phyloP scores from a whole-genome alignment of 2,888 invertebrate genomes.

The Pollenia amentaria region DNA sequence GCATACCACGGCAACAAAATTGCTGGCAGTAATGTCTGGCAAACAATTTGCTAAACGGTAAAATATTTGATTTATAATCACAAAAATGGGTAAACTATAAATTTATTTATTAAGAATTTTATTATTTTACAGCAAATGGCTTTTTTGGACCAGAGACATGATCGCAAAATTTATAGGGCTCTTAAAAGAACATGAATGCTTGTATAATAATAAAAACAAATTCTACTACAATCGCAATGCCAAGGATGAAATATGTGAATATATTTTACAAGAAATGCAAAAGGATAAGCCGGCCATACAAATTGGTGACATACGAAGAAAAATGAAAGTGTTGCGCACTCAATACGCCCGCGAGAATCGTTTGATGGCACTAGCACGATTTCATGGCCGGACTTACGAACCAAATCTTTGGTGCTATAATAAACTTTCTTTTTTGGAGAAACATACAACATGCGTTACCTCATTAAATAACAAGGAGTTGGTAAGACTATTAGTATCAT shows the following conservation, averaged over 20 bases:
- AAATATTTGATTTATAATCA: neutral
- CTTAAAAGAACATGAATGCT: constrained; percentile 32
- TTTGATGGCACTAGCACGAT: constrained; percentile 9
- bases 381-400: constrained; percentile 22
- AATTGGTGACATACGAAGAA: constrained; percentile 25
- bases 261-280: constrained; percentile 26
- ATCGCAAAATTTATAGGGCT: constrained; percentile 36
- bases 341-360: constrained; percentile 42
- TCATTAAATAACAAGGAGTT: neutral
- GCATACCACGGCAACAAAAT: constrained; percentile 1
- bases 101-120: too few species aligned
- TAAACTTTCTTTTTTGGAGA: constrained; percentile 30
- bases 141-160: constrained; percentile 33
- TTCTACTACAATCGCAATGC: constrained; percentile 25
- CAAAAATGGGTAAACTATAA: too few species aligned
- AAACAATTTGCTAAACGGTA: constrained; percentile 37
- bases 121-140: constrained; percentile 19
- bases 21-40: constrained; percentile 11
- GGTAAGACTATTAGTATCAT: too few species aligned
- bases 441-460: constrained; percentile 27
- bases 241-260: constrained; percentile 24
- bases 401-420: constrained; percentile 43
- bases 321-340: constrained; percentile 29
- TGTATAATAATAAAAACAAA: constrained; percentile 38
- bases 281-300: constrained; percentile 30